Conservation (phyloP, 1,140 invertebrate genomes). For the Pogonomyrmex barbatus region DNA sequence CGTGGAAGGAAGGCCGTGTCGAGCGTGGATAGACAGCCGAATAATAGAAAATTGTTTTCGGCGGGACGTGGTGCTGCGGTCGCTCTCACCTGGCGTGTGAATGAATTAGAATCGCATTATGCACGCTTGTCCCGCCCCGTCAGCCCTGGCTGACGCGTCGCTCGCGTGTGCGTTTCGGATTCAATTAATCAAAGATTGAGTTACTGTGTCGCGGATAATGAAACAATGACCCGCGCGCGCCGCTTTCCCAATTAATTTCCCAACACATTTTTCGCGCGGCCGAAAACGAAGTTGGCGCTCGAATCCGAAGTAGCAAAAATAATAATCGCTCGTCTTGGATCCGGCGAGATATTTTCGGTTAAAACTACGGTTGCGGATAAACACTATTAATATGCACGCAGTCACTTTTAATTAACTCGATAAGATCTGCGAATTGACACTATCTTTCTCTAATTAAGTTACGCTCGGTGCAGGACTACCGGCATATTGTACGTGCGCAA, state of each 20-base stretch:
- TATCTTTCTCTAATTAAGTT: conserved; percentile 26
- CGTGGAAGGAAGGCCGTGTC: conserved; percentile 45
- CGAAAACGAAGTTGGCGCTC: neutral
- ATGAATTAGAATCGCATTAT: conserved; percentile 63
- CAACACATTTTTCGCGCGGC: neutral
- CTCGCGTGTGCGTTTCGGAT: conserved; percentile 41
- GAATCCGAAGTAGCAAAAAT: neutral
- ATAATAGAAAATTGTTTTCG: conserved; percentile 63
- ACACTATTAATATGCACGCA: conserved; percentile 36
- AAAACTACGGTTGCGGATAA: neutral
- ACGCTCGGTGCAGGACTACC: neutral
- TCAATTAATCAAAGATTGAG: conserved; percentile 60
- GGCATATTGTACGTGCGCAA: neutral
- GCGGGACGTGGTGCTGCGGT: conserved; percentile 23
- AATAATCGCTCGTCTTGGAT: neutral
- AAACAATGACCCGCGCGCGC: conserved; percentile 37
- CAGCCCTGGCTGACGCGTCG: conserved; percentile 23
- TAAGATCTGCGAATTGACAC: conserved; percentile 34
- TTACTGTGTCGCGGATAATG: conserved; percentile 36
- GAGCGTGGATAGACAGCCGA: conserved; percentile 42
- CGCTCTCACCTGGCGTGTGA: conserved; percentile 55
- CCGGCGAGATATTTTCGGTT: neutral
- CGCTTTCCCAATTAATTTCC: conserved; percentile 16
- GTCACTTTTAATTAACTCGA: conserved; percentile 44
- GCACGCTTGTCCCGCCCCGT: conserved; percentile 24